A percentile compares a stretch with the other conserved stretches of the same genome.
Evolutionary conservation across 2,797 vertebrate species (phyloP).

Genomic region (Tapera naevia): DNA sequence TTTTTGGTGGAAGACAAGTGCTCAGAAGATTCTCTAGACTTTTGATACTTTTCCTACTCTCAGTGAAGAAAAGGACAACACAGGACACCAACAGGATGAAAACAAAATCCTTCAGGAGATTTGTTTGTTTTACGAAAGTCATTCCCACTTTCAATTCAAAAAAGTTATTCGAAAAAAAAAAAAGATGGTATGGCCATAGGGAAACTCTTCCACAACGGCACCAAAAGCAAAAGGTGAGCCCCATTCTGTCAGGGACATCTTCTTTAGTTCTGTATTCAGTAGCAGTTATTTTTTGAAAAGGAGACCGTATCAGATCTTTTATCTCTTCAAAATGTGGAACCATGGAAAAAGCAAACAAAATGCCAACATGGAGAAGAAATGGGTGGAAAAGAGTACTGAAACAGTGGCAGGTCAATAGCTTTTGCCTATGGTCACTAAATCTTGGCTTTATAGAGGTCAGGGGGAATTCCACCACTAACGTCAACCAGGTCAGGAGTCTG

Average conservation of each 20-base stretch:
- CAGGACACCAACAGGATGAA: neutral
- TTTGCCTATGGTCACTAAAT: neutral
- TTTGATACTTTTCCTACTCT: neutral
- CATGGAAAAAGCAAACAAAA: neutral
- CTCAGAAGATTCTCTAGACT: neutral
- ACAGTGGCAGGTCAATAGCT: neutral
- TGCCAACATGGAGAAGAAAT: neutral
- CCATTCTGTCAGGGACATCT: neutral
- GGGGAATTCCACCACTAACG: neutral
- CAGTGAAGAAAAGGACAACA: neutral
- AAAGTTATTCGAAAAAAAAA: neutral
- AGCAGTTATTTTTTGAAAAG: neutral
- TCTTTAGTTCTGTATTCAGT: neutral
- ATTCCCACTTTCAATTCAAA: neutral
- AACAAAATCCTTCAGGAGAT: neutral
- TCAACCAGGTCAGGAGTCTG: neutral
- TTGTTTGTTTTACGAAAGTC: neutral
- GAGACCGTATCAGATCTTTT: neutral
- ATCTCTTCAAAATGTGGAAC: neutral
- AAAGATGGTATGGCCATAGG: neutral
- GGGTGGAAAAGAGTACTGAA: neutral
- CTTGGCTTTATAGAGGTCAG: neutral
- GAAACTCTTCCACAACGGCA: neutral
- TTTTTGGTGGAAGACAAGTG: neutral
- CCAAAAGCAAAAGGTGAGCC: neutral